phyloP scores from a whole-genome alignment of 2,888 invertebrate species.

The Corythucha ciliata region DNA sequence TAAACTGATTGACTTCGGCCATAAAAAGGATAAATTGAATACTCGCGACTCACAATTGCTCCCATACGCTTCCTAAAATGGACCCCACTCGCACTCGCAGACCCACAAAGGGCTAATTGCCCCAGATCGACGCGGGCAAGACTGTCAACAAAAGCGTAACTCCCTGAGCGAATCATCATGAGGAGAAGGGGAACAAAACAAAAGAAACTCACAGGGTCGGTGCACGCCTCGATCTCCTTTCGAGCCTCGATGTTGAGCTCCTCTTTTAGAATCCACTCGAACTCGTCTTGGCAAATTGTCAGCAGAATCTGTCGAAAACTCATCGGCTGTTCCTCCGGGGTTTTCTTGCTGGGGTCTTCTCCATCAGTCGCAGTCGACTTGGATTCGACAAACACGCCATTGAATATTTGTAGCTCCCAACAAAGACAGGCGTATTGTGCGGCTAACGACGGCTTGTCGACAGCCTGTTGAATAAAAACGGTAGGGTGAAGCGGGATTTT shows the following conservation, averaged over 20 bases:
- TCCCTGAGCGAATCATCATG: no score
- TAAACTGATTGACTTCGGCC: no score
- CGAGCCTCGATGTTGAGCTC: constrained; percentile 49
- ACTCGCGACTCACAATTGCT: no score
- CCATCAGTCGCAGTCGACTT: constrained; percentile 32
- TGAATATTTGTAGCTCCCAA: constrained; percentile 51
- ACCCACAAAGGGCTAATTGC: no score
- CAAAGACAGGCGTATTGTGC: constrained; percentile 85
- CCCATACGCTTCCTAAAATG: no score
- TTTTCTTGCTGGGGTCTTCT: constrained; percentile 33
- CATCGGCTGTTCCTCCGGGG: neutral
- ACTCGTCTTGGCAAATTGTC: constrained; percentile 79
- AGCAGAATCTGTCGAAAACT: constrained; percentile 66
- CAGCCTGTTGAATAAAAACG: constrained; percentile 49
- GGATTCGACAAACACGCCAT: no score
- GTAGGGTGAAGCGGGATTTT: constrained; percentile 2
- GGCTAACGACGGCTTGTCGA: constrained; percentile 90
- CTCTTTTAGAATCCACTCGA: constrained; percentile 70
- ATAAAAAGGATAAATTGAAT: no score
- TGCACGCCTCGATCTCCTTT: constrained; percentile 49
- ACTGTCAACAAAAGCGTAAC: no score
- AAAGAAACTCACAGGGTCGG: constrained; percentile 46
- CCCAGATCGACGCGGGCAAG: no score
- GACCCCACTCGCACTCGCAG: no score
- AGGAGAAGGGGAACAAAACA: no score